Evolutionary conservation across 2,113 vertebrate species (phyloP), one percentile per base, ranked within the genome.

Genomic region (Sula dactylatra): DNA sequence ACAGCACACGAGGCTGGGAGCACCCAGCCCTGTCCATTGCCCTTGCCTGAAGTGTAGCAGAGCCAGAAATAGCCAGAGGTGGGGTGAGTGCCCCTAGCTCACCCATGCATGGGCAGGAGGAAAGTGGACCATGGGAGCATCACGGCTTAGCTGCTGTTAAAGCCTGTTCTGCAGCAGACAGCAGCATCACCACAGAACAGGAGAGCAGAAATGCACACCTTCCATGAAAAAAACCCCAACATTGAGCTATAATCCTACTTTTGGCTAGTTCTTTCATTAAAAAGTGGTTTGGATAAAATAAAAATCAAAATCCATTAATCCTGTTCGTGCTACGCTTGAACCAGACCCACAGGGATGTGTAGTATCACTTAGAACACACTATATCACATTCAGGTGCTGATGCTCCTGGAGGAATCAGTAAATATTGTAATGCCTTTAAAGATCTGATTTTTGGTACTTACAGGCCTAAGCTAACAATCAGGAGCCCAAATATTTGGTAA

Each of bases 81-180:
- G 45, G 5, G 24, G 20, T 21, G 44, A 62, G 47, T 3, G 2
- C 14, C 31, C 16, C 29, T 13, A 2, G 29, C 15, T 71, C 38
- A n/a, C 13, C 24, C 27, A 3, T 2, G 2, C 25, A 7, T 1
- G 6, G 38, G 44, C 21, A 69, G 64, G 27, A 69, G 14, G 17
- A 69, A 40, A 16, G 7, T 3, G 9, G 42, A 27, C 24, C 7
- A 1, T 10, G 17, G 15, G 14, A 70, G 18, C 27, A 16, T n/a
- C 7, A 3, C 0, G 0, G 6, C 15, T 15, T 40, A 45, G 50
- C 64, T 55, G 55, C 50, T 7, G 0, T 36, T n/a, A 44, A 34
- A 73, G 27, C 14, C 40, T 40, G 11, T 45, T 59, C 72, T 94
- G 40, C 64, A 77, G 24, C 64, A 56, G 29, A 9, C 47, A 66